A percentile compares a stretch with the other conserved stretches of the same genome.
Evolutionary conservation across 2,888 invertebrate species (phyloP).

Genomic region (Hemistola chrysoprasaria): DNA sequence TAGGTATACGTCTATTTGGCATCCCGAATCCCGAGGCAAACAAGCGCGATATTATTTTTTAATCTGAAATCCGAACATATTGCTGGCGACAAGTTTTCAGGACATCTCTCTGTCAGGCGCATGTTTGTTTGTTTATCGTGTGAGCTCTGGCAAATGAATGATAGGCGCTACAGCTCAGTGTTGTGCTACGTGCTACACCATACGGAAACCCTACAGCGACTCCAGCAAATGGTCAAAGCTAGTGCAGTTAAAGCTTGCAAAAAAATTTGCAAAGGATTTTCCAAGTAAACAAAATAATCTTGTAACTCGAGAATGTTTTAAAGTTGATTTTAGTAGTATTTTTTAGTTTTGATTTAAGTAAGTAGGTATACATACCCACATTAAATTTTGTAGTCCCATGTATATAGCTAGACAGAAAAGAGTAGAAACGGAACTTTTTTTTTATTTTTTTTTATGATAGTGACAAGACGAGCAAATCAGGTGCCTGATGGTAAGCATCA

Average conservation of each 20-base stretch:
- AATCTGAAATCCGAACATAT: constrained; percentile 75
- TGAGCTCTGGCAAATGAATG: constrained; percentile 43
- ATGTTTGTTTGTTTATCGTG: constrained; percentile 54
- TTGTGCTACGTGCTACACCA: constrained; percentile 32
- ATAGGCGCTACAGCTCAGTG: constrained; percentile 35
- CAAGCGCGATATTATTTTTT: constrained; percentile 61
- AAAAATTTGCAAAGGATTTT: too few species aligned
- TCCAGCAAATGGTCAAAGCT: not conserved
- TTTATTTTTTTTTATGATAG: too few species aligned
- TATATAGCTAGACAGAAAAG: too few species aligned
- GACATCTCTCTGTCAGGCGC: constrained; percentile 37
- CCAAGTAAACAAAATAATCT: too few species aligned
- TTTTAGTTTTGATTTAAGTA: too few species aligned
- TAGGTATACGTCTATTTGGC: constrained; percentile 33
- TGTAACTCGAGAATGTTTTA: too few species aligned
- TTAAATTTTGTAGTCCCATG: too few species aligned
- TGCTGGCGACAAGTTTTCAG: constrained; percentile 62
- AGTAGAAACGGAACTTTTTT: too few species aligned
- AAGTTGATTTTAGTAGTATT: too few species aligned
- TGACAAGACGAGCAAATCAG: too few species aligned
- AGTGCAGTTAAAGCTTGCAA: not conserved
- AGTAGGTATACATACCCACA: too few species aligned
- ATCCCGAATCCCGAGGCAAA: constrained; percentile 38
- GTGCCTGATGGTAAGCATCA: too few species aligned
- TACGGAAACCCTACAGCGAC: constrained; percentile 12